Conservation (phyloP, 2,797 vertebrate genomes). For the Dromococcyx pavoninus region DNA sequence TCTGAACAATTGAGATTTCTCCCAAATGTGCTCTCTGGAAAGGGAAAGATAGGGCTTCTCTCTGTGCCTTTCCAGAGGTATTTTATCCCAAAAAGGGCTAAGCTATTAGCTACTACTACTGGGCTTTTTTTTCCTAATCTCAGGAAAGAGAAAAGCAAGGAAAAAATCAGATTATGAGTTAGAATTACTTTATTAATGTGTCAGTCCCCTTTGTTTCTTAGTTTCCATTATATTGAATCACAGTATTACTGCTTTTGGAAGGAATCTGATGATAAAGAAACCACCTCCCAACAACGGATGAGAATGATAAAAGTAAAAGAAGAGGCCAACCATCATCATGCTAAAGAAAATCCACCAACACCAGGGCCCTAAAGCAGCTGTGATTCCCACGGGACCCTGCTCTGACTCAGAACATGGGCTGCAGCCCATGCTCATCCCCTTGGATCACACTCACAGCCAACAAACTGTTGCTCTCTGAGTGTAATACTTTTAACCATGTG, state of each 20-base stretch:
- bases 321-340: conserved; percentile 19
- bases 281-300: conserved; percentile 13
- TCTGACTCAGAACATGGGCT: conserved; percentile 48
- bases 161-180: conserved; percentile 8
- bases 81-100: not conserved
- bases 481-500: conserved; percentile 13
- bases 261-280: conserved; percentile 64
- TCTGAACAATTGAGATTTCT: not conserved
- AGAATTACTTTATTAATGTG: conserved; percentile 18
- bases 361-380: conserved; percentile 26
- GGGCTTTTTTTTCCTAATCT: not conserved
- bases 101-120: not conserved
- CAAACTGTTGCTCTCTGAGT: conserved; percentile 35
- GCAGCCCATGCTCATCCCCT: conserved; percentile 51
- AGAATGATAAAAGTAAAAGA: conserved; percentile 42
- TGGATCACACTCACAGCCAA: conserved; percentile 14
- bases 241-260: conserved; percentile 58
- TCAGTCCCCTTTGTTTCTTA: conserved; percentile 44
- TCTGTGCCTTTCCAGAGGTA: not conserved
- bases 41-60: not conserved
- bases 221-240: conserved; percentile 60
- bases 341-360: conserved; percentile 18
- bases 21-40: not conserved
- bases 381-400: conserved; percentile 20
- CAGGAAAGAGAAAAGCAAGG: not conserved